A percentile compares a stretch with the other conserved stretches of the same genome.
Conservation (phyloP, 2,888 invertebrate species). For the Acheta domesticus region DNA sequence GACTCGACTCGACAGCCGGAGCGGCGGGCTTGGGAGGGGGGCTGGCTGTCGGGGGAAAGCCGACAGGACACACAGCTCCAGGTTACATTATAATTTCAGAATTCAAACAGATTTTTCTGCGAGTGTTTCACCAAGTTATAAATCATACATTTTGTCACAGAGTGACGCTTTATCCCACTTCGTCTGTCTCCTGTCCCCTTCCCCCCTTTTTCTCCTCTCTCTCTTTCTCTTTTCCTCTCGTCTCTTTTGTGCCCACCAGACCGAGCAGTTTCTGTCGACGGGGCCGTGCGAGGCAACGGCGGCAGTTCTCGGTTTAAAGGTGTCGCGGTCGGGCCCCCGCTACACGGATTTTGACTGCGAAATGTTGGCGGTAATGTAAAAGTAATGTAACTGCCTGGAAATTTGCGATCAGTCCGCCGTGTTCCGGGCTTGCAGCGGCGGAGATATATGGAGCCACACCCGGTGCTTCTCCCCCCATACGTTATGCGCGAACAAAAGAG, state of each 20-base stretch:
- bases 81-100: neutral
- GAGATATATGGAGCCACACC: constrained; percentile 1
- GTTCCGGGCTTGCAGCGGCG: neutral
- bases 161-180: neutral
- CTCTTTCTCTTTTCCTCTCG: neutral
- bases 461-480: neutral
- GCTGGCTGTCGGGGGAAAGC: constrained; percentile 7
- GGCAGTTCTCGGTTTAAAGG: neutral
- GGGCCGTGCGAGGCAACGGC: no score
- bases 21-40: neutral
- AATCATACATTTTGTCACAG: constrained; percentile 1
- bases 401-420: constrained; percentile 9
- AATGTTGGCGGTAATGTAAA: constrained; percentile 10
- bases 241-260: neutral
- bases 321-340: neutral
- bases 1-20: neutral
- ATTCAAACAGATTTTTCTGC: constrained; percentile 18
- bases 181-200: neutral
- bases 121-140: constrained; percentile 1
- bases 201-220: neutral
- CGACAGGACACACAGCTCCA: neutral
- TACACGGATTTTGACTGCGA: constrained; percentile 1
- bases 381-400: constrained; percentile 10
- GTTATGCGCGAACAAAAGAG: constrained; percentile 9
- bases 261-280: neutral